Evolutionary conservation across 1,140 invertebrate genomes (phyloP).

Genomic region (Drosophila orosa): DNA sequence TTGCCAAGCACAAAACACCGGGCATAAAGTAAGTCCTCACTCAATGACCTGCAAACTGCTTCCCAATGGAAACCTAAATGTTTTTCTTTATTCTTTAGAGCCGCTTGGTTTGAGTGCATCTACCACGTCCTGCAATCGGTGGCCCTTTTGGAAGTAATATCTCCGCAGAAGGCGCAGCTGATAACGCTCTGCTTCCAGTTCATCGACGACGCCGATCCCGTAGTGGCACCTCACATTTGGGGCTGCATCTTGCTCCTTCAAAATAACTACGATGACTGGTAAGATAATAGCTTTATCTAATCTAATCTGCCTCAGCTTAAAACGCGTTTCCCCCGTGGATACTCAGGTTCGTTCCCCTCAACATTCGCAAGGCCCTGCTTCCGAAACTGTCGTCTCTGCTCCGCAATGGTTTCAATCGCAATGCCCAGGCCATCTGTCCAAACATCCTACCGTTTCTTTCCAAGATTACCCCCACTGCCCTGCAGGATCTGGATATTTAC

Average conservation of each 20-base stretch:
- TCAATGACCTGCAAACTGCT: neutral
- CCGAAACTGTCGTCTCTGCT: conserved; percentile 89
- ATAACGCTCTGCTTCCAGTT: conserved; percentile 87
- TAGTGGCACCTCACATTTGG: conserved; percentile 89
- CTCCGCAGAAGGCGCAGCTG: conserved; percentile 86
- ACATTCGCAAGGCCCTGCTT: conserved; percentile 88
- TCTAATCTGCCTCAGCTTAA: neutral
- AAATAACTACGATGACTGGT: conserved; percentile 73
- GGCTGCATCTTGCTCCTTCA: conserved; percentile 82
- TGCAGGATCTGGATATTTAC: conserved; percentile 84
- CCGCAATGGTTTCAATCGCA: conserved; percentile 89
- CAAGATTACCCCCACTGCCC: conserved; percentile 85
- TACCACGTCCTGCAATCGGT: conserved; percentile 87
- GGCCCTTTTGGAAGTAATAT: conserved; percentile 83
- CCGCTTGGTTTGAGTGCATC: conserved; percentile 88
- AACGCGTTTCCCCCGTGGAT: too few species aligned
- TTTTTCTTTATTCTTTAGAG: conserved; percentile 41
- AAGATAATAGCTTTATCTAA: neutral
- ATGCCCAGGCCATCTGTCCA: conserved; percentile 89
- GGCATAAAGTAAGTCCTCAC: conserved; percentile 84
- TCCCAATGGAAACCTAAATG: neutral
- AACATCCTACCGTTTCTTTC: conserved; percentile 90
- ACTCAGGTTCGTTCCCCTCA: conserved; percentile 88
- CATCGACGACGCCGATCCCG: conserved; percentile 90
- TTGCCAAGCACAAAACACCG: conserved; percentile 86